Evolutionary conservation across 2,113 vertebrate species (phyloP).

Genomic region (Thomomys bottae): DNA sequence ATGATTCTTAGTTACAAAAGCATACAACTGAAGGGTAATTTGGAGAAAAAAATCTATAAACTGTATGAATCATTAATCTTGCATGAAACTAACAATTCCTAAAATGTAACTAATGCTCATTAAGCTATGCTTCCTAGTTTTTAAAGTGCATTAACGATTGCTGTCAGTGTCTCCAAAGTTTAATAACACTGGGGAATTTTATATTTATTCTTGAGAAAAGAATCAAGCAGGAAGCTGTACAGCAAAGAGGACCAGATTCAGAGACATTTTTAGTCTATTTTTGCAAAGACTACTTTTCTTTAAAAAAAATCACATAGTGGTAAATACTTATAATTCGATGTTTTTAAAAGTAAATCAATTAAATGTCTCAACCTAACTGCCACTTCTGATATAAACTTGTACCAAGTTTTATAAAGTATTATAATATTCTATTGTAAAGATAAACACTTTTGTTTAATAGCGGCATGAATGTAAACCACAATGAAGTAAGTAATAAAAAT

Average conservation of each 20-base stretch:
- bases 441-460: not conserved
- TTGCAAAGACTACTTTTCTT: slow-evolving; percentile 23
- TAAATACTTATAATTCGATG: slow-evolving; percentile 29
- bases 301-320: slow-evolving; percentile 2
- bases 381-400: not conserved
- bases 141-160: slow-evolving; percentile 39
- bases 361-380: slow-evolving; percentile 8
- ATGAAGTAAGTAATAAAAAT: not conserved
- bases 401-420: not conserved
- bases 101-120: slow-evolving; percentile 41
- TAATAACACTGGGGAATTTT: slow-evolving; percentile 28
- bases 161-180: slow-evolving; percentile 53
- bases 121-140: slow-evolving; percentile 39
- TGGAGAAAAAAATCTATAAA: slow-evolving; percentile 22
- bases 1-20: not conserved
- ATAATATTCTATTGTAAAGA: not conserved
- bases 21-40: slow-evolving; percentile 15
- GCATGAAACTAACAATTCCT: slow-evolving; percentile 53
- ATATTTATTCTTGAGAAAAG: slow-evolving; percentile 24
- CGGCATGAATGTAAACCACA: not conserved
- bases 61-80: slow-evolving; percentile 47
- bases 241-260: not conserved
- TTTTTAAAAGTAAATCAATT: not conserved
- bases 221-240: not conserved
- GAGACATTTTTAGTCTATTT: slow-evolving; percentile 27